Conservation (phyloP, 2,797 vertebrate species). For the Microhierax caerulescens region DNA sequence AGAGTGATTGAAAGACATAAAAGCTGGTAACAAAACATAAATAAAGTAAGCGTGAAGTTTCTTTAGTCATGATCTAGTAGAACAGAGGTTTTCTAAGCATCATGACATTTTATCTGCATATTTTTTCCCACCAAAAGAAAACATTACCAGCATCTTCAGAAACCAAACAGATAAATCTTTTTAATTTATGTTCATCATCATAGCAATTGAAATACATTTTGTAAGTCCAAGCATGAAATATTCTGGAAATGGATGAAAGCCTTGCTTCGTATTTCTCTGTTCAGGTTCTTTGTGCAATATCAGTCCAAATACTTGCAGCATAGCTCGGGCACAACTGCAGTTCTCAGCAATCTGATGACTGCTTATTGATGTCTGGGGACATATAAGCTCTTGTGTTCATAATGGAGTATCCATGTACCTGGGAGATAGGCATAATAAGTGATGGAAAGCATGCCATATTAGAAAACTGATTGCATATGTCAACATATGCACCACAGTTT, state of each 20-base stretch:
- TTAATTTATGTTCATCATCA: not conserved
- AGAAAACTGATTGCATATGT: not conserved
- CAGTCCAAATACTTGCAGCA: not conserved
- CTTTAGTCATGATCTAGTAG: not conserved
- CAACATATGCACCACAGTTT: not conserved
- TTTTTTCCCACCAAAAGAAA: not conserved
- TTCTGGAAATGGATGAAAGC: not conserved
- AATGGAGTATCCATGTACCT: not conserved
- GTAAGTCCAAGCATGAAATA: not conserved
- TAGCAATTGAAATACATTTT: not conserved
- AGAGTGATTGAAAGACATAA: not conserved
- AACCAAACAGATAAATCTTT: not conserved
- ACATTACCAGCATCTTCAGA: not conserved
- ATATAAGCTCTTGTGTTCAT: not conserved
- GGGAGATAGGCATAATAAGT: not conserved
- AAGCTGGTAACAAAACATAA: not conserved
- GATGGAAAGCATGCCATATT: not conserved
- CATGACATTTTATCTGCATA: not conserved
- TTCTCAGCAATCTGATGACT: not conserved
- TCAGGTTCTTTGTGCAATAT: not conserved
- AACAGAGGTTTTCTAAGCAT: constrained; percentile 14
- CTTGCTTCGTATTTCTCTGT: not conserved
- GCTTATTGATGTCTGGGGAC: not conserved
- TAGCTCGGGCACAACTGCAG: not conserved
- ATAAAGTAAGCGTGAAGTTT: not conserved